Evolutionary conservation across 2,888 invertebrate genomes (phyloP).

Genomic region (Caenorhabditis virilis): DNA sequence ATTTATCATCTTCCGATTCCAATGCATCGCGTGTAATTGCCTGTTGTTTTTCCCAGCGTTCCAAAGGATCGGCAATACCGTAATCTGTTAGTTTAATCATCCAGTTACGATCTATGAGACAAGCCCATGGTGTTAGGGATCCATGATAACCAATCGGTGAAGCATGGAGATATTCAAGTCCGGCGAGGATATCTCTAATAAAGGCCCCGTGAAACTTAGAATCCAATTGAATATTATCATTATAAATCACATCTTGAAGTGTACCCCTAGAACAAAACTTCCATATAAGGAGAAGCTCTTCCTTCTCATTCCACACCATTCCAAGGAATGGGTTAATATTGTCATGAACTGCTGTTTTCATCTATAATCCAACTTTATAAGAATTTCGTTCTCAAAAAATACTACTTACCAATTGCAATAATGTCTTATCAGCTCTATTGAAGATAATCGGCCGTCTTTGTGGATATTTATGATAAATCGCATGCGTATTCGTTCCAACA

Average conservation of each 20-base stretch:
- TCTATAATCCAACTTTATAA: conserved; percentile 68
- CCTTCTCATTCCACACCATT: conserved; percentile 66
- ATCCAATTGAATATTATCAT: conserved; percentile 47
- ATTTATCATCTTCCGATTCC: conserved; percentile 57
- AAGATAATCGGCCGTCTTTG: conserved; percentile 54
- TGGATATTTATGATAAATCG: conserved; percentile 48
- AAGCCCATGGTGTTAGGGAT: conserved; percentile 53
- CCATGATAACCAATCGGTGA: conserved; percentile 56
- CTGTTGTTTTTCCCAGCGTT: conserved; percentile 65
- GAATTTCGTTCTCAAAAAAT: conserved; percentile 58
- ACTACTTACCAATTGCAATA: conserved; percentile 50
- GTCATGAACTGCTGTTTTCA: conserved; percentile 90
- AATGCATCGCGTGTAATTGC: conserved; percentile 50
- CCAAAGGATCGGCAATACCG: conserved; percentile 62
- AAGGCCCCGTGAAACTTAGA: conserved; percentile 57
- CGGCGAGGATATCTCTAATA: conserved; percentile 52
- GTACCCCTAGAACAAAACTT: conserved; percentile 63
- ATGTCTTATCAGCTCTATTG: conserved; percentile 41
- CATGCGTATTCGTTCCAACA: conserved; percentile 59
- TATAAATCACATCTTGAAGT: conserved; percentile 55
- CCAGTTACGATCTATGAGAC: conserved; percentile 58
- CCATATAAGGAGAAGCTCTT: conserved; percentile 65
- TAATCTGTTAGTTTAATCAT: conserved; percentile 58
- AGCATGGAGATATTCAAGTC: conserved; percentile 55
- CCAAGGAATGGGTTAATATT: conserved; percentile 97